A percentile compares a stretch with the other conserved stretches of the same genome.
Conservation (phyloP, 2,113 vertebrate genomes). For the Rhynchomys soricoides region DNA sequence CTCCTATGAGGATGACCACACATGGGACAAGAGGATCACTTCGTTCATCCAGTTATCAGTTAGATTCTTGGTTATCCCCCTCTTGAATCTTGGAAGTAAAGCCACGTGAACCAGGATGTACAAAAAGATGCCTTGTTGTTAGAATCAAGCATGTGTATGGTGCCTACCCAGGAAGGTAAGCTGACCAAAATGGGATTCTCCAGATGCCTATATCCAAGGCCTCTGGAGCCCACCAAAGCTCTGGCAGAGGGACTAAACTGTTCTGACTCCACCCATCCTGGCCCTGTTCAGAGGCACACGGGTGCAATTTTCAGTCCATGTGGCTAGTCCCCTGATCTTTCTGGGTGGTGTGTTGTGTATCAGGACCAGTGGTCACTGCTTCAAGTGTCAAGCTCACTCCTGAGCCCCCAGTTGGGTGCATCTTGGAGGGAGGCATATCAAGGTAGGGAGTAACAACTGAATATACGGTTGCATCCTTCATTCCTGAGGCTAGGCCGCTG, state of each 20-base stretch:
- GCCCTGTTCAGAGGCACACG: not conserved
- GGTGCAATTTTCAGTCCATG: not conserved
- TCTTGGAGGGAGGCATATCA: too few relatives aligned
- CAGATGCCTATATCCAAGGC: too few relatives aligned
- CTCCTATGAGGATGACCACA: rapidly evolving
- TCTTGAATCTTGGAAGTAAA: not conserved
- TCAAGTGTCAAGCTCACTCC: not conserved
- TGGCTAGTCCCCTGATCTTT: not conserved
- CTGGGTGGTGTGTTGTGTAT: not conserved
- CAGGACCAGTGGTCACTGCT: not conserved
- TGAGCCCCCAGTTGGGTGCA: not conserved
- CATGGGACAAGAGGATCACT: not conserved
- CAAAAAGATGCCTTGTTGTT: not conserved
- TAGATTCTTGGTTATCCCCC: rapidly evolving
- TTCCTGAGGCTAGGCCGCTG: not conserved
- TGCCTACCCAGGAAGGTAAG: not conserved
- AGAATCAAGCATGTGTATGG: not conserved
- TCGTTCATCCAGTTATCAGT: rapidly evolving
- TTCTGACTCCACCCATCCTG: not conserved
- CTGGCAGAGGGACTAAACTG: too few relatives aligned
- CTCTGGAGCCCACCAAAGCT: not conserved
- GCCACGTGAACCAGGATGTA: too few relatives aligned
- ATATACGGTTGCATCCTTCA: too few relatives aligned
- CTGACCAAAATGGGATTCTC: not conserved
- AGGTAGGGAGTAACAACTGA: too few relatives aligned